phyloP scores from a whole-genome alignment of 2,888 invertebrate genomes.

The Apamea epomidion region DNA sequence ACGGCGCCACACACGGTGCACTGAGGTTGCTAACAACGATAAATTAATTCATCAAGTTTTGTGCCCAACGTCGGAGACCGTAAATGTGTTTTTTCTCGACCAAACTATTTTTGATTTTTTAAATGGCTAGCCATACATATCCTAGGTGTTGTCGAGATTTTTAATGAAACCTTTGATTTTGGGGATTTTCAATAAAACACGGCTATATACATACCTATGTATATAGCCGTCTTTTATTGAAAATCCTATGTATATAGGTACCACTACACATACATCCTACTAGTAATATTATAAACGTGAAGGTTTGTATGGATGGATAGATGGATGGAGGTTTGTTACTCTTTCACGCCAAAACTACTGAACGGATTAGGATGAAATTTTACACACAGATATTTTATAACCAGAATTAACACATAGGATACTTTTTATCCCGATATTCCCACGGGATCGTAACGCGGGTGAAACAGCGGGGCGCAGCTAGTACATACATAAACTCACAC shows the following conservation, averaged over 20 bases:
- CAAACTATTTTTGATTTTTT: constrained; percentile 1
- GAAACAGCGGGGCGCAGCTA: too few species aligned
- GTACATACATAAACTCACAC: background rate
- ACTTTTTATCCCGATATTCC: too few species aligned
- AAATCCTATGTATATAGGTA: background rate
- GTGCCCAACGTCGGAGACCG: constrained; percentile 29
- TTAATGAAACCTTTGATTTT: background rate
- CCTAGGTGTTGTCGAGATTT: too few species aligned
- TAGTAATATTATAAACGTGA: too few species aligned
- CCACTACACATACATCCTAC: background rate
- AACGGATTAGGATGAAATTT: too few species aligned
- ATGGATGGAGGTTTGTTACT: too few species aligned
- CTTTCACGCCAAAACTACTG: too few species aligned
- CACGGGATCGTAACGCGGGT: too few species aligned
- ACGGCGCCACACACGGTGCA: constrained; percentile 46
- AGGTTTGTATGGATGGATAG: too few species aligned
- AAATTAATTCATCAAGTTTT: constrained; percentile 56
- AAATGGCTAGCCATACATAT: background rate
- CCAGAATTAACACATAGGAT: too few species aligned
- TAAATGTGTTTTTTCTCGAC: constrained; percentile 27
- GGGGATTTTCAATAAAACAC: background rate
- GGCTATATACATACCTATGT: background rate
- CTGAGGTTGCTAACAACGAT: constrained; percentile 38
- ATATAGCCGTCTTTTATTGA: too few species aligned
- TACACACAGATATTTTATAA: too few species aligned